phyloP scores from a whole-genome alignment of 2,113 vertebrate genomes.

The Setophaga petechia region DNA sequence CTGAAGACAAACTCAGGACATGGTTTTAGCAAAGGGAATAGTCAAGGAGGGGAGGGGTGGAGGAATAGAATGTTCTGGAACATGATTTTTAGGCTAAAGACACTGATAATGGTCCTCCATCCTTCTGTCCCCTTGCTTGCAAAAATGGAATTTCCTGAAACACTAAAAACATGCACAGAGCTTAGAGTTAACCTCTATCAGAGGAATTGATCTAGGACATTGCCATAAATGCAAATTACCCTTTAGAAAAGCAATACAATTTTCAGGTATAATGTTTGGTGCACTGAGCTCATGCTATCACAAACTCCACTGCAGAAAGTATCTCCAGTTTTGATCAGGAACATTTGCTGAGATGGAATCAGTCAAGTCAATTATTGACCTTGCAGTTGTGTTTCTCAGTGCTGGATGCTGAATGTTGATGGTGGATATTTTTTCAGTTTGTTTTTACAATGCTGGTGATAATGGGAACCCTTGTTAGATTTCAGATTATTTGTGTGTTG shows the following conservation, averaged over 20 bases:
- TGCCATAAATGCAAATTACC: neutral
- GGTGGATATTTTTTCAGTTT: neutral
- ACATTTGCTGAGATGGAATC: neutral
- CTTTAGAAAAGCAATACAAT: neutral
- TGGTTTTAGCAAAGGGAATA: neutral
- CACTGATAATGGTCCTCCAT: neutral
- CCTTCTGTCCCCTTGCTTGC: neutral
- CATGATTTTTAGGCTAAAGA: neutral
- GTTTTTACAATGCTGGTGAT: neutral
- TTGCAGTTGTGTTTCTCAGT: neutral
- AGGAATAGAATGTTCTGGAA: neutral
- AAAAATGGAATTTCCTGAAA: neutral
- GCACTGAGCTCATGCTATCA: neutral
- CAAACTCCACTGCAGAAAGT: neutral
- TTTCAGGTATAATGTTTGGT: neutral
- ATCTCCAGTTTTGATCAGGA: neutral
- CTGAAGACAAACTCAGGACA: neutral
- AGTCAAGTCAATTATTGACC: constrained; percentile 5
- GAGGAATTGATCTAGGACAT: neutral
- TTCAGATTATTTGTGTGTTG: neutral
- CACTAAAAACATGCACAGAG: neutral
- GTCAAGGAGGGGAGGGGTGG: neutral
- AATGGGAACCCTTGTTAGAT: neutral
- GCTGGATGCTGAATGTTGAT: neutral
- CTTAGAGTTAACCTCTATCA: neutral